These are phyloP conservation scores for Eubucco bourcierii DNA, from an alignment of 2,113 vertebrate genomes.

Conservation along the genomic window DNA sequence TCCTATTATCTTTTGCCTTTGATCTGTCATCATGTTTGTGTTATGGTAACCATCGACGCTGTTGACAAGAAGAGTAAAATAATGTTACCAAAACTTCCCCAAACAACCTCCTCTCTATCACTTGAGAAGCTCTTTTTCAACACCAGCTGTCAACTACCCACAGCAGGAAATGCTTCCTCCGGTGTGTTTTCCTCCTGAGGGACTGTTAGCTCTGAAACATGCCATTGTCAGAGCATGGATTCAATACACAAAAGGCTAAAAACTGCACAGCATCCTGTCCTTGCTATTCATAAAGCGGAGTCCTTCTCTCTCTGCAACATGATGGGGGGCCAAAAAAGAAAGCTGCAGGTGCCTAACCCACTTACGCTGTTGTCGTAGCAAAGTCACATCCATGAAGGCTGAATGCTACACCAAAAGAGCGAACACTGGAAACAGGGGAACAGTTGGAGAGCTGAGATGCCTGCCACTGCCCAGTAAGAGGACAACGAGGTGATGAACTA, in stretches of 20 bases:
- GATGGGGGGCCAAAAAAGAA: background rate
- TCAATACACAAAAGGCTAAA: conserved; percentile 69
- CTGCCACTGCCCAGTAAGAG: background rate
- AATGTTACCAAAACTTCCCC: conserved; percentile 33
- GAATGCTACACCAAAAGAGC: background rate
- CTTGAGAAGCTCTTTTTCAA: background rate
- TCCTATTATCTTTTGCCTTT: background rate
- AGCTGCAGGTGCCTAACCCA: background rate
- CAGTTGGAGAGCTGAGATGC: background rate
- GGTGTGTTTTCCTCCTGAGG: conserved; percentile 55
- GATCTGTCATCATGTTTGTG: background rate
- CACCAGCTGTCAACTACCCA: conserved; percentile 46
- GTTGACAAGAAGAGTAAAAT: background rate
- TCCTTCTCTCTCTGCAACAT: background rate
- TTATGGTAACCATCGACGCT: background rate
- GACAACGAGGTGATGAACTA: background rate
- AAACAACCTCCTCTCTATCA: background rate
- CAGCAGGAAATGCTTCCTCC: conserved; percentile 64
- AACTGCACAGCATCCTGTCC: conserved; percentile 67
- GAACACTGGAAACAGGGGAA: accelerated
- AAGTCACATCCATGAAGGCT: background rate
- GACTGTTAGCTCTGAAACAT: conserved; percentile 1
- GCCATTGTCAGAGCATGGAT: conserved; percentile 46
- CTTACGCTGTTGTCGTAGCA: background rate
- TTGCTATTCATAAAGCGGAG: background rate